Conservation (phyloP, 2,888 invertebrate genomes). For the Seira sanloemensis region DNA sequence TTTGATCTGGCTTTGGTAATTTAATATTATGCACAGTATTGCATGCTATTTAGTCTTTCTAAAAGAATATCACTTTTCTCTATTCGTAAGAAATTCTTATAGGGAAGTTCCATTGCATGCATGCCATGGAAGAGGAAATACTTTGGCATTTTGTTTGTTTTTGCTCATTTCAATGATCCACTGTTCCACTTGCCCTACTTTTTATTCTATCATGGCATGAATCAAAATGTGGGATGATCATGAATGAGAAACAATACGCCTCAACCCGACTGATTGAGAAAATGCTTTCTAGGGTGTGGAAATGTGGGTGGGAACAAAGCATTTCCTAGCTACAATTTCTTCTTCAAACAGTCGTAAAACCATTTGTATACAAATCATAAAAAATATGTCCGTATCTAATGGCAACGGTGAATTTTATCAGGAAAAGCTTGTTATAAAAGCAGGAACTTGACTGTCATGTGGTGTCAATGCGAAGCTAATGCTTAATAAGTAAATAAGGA, state of each 20-base stretch:
- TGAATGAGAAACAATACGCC: not conserved
- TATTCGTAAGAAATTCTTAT: not conserved
- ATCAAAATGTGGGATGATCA: not conserved
- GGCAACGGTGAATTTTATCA: not conserved
- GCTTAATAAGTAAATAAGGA: too few species aligned
- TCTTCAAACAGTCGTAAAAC: not conserved
- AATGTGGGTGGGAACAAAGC: not conserved
- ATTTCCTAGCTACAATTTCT: not conserved
- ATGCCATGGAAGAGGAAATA: not conserved
- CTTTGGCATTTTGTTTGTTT: not conserved
- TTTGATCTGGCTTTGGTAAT: too few species aligned
- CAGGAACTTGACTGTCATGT: too few species aligned
- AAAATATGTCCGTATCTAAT: not conserved
- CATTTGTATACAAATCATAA: not conserved
- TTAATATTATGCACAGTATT: too few species aligned
- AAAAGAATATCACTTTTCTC: not conserved
- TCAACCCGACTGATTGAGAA: not conserved
- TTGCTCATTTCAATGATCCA: too few species aligned
- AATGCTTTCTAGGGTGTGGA: not conserved
- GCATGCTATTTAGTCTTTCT: too few species aligned
- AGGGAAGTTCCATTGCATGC: not conserved
- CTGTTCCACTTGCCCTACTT: not conserved
- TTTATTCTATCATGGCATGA: not conserved
- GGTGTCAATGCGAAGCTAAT: too few species aligned
- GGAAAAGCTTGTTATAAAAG: too few species aligned